These are phyloP conservation scores for Ceyx melanurus DNA, from an alignment of 2,113 vertebrate genomes.

Conservation along the genomic window DNA sequence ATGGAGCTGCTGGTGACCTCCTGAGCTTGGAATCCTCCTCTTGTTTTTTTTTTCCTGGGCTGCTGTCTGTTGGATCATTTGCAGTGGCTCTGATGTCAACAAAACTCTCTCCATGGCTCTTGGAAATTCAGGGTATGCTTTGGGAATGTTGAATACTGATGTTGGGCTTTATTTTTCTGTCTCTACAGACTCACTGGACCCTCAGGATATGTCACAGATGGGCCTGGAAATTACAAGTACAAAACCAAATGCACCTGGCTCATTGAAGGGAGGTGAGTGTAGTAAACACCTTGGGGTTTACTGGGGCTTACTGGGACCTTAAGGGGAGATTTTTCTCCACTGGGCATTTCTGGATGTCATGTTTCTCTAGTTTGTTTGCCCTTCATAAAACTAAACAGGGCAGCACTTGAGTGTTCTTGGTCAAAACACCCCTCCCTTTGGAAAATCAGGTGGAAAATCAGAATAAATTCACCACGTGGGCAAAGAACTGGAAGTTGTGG, in stretches of 20 bases:
- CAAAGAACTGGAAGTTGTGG: neutral
- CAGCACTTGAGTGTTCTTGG: neutral
- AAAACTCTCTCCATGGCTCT: neutral
- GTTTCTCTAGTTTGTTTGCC: neutral
- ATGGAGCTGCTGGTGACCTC: neutral
- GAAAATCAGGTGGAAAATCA: neutral
- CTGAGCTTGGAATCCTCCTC: neutral
- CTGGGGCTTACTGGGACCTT: neutral
- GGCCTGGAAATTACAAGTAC: conserved; percentile 97
- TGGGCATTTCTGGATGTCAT: neutral
- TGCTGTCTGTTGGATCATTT: neutral
- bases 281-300: neutral
- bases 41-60: too few relatives aligned
- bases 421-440: neutral
- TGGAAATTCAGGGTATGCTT: neutral
- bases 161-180: neutral
- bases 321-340: neutral
- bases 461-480: neutral
- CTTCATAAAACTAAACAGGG: neutral
- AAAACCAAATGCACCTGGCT: conserved; percentile 99
- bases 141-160: neutral
- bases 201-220: conserved; percentile 91
- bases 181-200: conserved; percentile 86
- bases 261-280: conserved; percentile 93
- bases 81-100: neutral